These are phyloP conservation scores for Illadopsis cleaveri DNA, from an alignment of 2,113 vertebrate species.

Conservation along the genomic window DNA sequence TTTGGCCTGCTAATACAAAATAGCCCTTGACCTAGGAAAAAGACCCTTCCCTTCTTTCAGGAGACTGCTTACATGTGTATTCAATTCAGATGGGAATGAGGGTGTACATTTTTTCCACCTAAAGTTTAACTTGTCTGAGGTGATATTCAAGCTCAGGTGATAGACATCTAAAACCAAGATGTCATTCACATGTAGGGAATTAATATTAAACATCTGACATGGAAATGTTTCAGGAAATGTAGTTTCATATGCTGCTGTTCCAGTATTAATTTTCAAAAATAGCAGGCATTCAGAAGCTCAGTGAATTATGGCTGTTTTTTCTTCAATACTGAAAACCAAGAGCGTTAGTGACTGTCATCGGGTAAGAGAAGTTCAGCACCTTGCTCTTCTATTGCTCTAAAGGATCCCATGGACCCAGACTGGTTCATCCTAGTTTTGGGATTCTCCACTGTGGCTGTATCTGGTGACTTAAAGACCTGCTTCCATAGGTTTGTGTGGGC, in stretches of 20 bases:
- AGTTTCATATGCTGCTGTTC: not conserved
- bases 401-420: not conserved
- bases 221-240: not conserved
- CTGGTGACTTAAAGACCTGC: not conserved
- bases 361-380: not conserved
- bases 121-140: not conserved
- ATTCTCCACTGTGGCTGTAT: not conserved
- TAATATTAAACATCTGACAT: not conserved
- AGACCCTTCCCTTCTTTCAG: not conserved
- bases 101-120: not conserved
- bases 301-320: not conserved
- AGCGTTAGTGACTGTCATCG: not conserved
- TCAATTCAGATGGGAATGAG: not conserved
- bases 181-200: not conserved
- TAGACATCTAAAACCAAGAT: not conserved
- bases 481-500: not conserved
- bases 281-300: not conserved
- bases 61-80: accelerated
- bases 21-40: not conserved
- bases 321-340: not conserved
- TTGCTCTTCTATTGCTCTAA: not conserved
- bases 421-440: not conserved
- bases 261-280: not conserved
- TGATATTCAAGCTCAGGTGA: not conserved
- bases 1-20: not conserved